phyloP scores from a whole-genome alignment of 2,888 invertebrate genomes.

The Eristalis intricaria region DNA sequence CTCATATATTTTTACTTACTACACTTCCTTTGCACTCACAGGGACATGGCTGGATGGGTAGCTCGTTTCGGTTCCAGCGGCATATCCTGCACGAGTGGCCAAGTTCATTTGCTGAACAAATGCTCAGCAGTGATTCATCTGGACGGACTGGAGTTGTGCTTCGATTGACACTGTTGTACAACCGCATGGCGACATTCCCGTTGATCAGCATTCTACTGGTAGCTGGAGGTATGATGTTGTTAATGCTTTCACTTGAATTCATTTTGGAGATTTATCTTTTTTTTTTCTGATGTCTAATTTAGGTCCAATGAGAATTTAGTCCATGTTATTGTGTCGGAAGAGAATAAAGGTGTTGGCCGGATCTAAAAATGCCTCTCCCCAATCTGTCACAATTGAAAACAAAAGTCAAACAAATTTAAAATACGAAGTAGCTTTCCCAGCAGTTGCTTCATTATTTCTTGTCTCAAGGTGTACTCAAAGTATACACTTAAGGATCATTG shows the following conservation, averaged over 20 bases:
- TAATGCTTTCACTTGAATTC: constrained; percentile 16
- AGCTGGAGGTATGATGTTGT: constrained; percentile 9
- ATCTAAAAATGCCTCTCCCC: background rate
- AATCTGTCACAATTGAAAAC: background rate
- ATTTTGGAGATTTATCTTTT: background rate
- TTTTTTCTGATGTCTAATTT: background rate
- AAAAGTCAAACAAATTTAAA: background rate
- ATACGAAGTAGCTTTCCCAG: background rate
- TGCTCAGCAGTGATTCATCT: constrained; percentile 71
- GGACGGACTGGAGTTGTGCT: constrained; percentile 17
- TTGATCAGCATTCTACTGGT: constrained; percentile 23
- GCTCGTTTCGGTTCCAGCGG: constrained; percentile 77
- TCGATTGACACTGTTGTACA: constrained; percentile 74
- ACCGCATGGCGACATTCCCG: constrained; percentile 75
- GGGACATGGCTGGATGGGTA: constrained; percentile 77
- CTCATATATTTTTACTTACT: constrained; percentile 73
- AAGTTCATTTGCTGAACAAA: constrained; percentile 76
- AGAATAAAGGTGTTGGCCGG: background rate
- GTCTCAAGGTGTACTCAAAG: too few species aligned
- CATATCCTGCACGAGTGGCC: constrained; percentile 79
- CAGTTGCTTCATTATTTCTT: background rate
- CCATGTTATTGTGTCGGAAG: constrained; percentile 3
- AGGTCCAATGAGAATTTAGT: constrained; percentile 24
- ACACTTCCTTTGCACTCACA: constrained; percentile 80
- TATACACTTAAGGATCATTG: too few species aligned